phyloP scores from a whole-genome alignment of 2,888 invertebrate genomes.

The Agonum fuliginosum region DNA sequence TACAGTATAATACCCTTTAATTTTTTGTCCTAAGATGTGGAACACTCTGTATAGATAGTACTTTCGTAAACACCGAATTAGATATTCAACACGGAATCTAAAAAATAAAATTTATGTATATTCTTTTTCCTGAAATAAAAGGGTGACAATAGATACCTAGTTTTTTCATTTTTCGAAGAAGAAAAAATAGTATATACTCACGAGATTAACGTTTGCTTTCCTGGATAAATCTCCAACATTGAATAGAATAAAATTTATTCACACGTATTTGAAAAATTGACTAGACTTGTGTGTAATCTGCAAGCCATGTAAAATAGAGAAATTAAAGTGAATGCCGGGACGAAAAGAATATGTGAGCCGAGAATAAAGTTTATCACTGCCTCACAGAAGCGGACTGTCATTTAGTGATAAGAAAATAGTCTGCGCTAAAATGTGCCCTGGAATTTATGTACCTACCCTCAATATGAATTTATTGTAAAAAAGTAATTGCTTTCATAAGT shows the following conservation, averaged over 20 bases:
- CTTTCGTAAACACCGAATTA: no score
- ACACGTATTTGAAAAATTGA: constrained; percentile 1
- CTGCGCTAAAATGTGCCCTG: constrained; percentile 1
- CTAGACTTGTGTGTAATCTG: not conserved
- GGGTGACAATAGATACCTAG: no score
- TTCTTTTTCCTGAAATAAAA: no score
- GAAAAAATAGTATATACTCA: not conserved
- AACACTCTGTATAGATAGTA: no score
- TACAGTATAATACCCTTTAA: no score
- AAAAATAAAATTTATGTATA: no score
- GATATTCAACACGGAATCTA: no score
- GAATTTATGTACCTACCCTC: constrained; percentile 8
- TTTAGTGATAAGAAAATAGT: constrained; percentile 27
- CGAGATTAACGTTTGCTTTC: not conserved
- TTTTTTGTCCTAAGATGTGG: no score
- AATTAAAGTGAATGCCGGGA: not conserved
- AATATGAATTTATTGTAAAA: constrained; percentile 35
- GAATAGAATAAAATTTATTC: not conserved
- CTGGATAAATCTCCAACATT: no score
- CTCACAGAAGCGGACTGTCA: constrained; percentile 16
- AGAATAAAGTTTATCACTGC: constrained; percentile 27
- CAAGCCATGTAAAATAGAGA: constrained; percentile 5
- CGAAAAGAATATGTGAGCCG: constrained; percentile 30
- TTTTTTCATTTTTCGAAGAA: no score
- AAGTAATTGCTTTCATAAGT: constrained; percentile 29